phyloP scores from a whole-genome alignment of 2,888 invertebrate species.

The Tetrapedia diversipes region DNA sequence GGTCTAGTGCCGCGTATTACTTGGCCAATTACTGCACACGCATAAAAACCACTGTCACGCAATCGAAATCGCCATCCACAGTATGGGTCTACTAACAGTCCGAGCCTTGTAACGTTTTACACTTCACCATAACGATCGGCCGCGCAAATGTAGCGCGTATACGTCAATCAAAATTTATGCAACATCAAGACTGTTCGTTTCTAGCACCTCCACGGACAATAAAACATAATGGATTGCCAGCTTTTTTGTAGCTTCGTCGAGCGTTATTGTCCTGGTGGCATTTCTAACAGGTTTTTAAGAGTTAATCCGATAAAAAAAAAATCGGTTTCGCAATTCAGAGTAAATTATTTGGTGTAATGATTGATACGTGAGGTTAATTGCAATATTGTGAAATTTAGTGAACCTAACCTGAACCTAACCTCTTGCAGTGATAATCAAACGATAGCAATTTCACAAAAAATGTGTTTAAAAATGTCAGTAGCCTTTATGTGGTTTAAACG shows the following conservation, averaged over 20 bases:
- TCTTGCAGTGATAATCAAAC: no score
- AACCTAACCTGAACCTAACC: no score
- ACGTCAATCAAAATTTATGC: conserved; percentile 18
- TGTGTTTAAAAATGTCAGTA: no score
- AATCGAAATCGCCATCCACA: conserved; percentile 2
- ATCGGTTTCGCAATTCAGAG: neutral
- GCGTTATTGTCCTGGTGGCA: neutral
- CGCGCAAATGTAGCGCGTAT: neutral
- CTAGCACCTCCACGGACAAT: neutral
- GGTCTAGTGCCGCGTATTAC: neutral
- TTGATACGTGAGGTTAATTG: no score
- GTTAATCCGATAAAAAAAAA: no score
- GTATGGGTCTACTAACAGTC: neutral
- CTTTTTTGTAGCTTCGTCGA: neutral
- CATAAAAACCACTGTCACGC: neutral
- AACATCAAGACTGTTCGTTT: conserved; percentile 6
- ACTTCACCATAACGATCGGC: neutral
- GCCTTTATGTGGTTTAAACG: no score
- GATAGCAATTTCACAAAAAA: no score
- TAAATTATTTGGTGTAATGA: no score
- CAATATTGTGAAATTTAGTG: neutral
- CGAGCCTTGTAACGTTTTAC: conserved; percentile 19
- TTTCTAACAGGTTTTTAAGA: no score
- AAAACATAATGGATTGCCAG: neutral
- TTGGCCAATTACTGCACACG: neutral